Evolutionary conservation across 2,113 vertebrate genomes (phyloP), one percentile per base, ranked within the genome.

Genomic region (Ivindomyrus marchei): DNA sequence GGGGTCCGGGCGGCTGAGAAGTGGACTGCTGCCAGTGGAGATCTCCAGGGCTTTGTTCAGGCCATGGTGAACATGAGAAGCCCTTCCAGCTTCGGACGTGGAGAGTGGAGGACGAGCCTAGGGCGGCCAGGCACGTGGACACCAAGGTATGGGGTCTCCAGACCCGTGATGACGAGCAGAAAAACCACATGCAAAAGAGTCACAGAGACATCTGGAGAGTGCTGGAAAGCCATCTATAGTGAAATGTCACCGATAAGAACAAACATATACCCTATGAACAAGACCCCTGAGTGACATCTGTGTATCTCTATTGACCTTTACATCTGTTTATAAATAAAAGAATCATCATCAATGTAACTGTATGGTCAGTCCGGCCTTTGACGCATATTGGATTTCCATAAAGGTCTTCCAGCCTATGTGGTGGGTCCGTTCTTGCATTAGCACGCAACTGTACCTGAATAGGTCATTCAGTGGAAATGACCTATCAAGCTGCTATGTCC

Each of bases 1-100:
- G 74, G 84, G 91, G 91, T 84, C 0, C 77, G 52, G 27, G 62
- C 52, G 58, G 46, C 70, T 42, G 80, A 86, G 90, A 86, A 49
- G 74, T 85, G 88, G 90, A 50, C 31, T 24, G 10, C 8, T 70
- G 88, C 53, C 47, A 62, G n/a, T 2, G 9, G 13, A 7, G 10
- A 19, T 50, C 85, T 88, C 46, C 24, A 53, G 56, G 85, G 84
- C 6, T 39, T 42, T 9, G 10, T 24, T 46, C 46, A 27, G 56
- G 9, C 74, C 50, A n/a, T 9, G 9, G 50, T 46, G 77, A 49
- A 31, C 88, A 80, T 36, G 42, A 77, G 13, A 83, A 47, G 47
- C 27, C 6, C 45, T 21, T 31, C 3, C n/a, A 39, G 15, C 39
- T n/a, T 24, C 11, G 21, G n/a, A 49, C 1, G n/a, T 83, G 91